phyloP scores from a whole-genome alignment of 2,888 invertebrate genomes.

The Eueremaeus valkanovi region DNA sequence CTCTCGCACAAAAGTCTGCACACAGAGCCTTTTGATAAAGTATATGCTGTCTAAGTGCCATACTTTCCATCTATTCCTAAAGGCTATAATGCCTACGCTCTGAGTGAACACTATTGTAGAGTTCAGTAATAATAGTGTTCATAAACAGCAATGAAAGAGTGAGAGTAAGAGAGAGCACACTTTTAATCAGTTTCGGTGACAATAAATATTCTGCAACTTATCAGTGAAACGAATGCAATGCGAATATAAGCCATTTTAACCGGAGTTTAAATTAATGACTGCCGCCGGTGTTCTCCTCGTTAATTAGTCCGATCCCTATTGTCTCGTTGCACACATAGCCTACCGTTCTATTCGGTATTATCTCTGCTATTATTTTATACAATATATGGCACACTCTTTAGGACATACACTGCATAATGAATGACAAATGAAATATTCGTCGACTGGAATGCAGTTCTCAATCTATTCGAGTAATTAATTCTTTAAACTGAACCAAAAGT shows the following conservation, averaged over 20 bases:
- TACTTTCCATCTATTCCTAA: constrained; percentile 28
- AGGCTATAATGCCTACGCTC: constrained; percentile 12
- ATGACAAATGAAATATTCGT: constrained; percentile 30
- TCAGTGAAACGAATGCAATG: constrained; percentile 18
- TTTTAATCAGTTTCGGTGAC: constrained; percentile 35
- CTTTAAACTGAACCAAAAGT: not conserved
- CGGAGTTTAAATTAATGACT: constrained; percentile 31
- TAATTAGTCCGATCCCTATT: constrained; percentile 34
- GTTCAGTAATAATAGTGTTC: constrained; percentile 31
- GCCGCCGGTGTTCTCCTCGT: constrained; percentile 31
- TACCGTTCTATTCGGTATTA: not conserved
- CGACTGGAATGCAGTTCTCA: not conserved
- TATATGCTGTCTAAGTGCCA: constrained; percentile 16
- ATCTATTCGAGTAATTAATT: constrained; percentile 10
- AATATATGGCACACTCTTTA: no score
- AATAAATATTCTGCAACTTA: constrained; percentile 32
- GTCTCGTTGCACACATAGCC: not conserved
- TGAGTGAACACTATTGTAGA: not conserved
- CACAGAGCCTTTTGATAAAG: not conserved
- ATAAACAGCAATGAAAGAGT: not conserved
- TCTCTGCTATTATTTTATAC: no score
- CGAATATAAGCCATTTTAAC: constrained; percentile 29
- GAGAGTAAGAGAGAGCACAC: constrained; percentile 17
- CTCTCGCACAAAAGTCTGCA: not conserved
- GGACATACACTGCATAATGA: constrained; percentile 26